A percentile compares a stretch with the other conserved stretches of the same genome.
Conservation (phyloP, 1,140 invertebrate genomes). For the Antheraea pernyi region DNA sequence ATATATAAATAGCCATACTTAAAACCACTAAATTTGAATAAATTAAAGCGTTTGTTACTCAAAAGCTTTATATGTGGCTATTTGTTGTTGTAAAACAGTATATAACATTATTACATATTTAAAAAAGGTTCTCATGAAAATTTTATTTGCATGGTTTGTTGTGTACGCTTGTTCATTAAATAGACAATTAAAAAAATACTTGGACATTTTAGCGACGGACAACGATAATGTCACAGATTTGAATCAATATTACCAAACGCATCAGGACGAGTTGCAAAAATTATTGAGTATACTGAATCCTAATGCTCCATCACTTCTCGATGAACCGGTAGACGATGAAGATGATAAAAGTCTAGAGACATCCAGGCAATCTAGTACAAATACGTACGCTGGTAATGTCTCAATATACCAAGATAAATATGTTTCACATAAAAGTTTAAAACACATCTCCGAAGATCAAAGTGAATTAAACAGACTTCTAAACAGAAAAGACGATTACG, state of each 20-base stretch:
- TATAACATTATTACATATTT: slow-evolving; percentile 23
- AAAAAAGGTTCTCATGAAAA: slow-evolving; percentile 53
- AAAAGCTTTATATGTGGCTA: slow-evolving; percentile 34
- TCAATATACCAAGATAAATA: slow-evolving; percentile 67
- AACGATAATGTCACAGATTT: slow-evolving; percentile 62
- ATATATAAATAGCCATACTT: too few relatives aligned
- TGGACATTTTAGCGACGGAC: slow-evolving; percentile 76
- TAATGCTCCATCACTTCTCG: slow-evolving; percentile 53
- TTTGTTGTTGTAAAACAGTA: slow-evolving; percentile 40
- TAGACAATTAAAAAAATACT: slow-evolving; percentile 77
- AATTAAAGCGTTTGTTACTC: background rate
- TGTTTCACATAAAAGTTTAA: slow-evolving; percentile 54
- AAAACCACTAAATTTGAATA: background rate
- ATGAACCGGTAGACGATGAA: slow-evolving; percentile 62
- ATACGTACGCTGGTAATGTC: slow-evolving; percentile 53
- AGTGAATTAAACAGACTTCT: slow-evolving; percentile 59
- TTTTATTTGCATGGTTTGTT: slow-evolving; percentile 74
- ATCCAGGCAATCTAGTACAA: slow-evolving; percentile 41
- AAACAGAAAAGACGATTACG: slow-evolving; percentile 47
- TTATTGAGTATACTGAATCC: slow-evolving; percentile 62
- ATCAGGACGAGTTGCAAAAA: slow-evolving; percentile 63
- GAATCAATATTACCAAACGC: slow-evolving; percentile 61
- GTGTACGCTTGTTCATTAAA: slow-evolving; percentile 43
- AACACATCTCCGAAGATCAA: slow-evolving; percentile 65
- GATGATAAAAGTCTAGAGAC: slow-evolving; percentile 59